phyloP scores from a whole-genome alignment of 1,140 invertebrate genomes.

The Scylla paramamosain region DNA sequence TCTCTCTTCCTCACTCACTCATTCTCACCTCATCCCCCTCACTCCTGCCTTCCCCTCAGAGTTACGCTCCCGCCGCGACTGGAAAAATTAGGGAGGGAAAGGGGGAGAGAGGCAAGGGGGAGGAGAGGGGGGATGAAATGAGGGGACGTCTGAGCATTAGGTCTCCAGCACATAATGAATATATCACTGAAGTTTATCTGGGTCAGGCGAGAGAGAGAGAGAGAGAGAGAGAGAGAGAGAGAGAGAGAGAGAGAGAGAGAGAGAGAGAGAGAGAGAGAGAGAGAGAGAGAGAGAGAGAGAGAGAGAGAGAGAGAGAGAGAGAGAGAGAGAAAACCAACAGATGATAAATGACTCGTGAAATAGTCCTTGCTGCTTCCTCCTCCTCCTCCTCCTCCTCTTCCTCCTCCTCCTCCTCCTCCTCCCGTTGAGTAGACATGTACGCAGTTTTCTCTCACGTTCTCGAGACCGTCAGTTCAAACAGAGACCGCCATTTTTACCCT shows the following conservation, averaged over 20 bases:
- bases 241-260: conserved; percentile 5
- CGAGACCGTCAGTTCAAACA: background rate
- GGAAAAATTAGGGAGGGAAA: background rate
- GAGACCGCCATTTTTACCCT: conserved; percentile 9
- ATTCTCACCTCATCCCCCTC: background rate
- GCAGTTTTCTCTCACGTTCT: background rate
- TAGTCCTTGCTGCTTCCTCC: background rate
- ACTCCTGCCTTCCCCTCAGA: background rate
- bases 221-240: conserved; percentile 33
- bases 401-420: conserved; percentile 22
- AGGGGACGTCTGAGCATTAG: background rate
- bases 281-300: background rate
- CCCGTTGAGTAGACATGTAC: background rate
- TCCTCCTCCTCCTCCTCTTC: background rate
- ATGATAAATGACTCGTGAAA: background rate
- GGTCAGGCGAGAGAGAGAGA: conserved; percentile 16
- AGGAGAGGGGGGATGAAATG: no score
- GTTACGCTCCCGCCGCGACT: background rate
- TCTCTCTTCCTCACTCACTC: background rate
- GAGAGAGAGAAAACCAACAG: background rate
- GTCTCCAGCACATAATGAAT: background rate
- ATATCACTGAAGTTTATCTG: conserved; percentile 24
- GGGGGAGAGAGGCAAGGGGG: no score
- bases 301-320: background rate
- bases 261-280: conserved; percentile 7